A percentile compares a stretch with the other conserved stretches of the same genome.
phyloP scores from a whole-genome alignment of 2,113 vertebrate genomes.

The Myotis brandtii region DNA sequence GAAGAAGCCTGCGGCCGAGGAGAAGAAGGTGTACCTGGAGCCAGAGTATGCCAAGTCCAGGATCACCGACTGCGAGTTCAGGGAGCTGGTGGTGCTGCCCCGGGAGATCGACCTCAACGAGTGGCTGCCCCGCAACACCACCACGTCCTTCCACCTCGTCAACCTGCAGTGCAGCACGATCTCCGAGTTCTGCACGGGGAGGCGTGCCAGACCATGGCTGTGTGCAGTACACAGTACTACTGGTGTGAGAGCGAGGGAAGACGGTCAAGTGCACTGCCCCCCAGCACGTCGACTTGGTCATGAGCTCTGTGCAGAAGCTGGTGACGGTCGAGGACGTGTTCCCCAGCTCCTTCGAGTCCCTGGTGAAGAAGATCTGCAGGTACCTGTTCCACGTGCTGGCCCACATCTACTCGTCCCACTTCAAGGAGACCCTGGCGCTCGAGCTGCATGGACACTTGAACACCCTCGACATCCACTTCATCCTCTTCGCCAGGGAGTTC shows the following conservation, averaged over 20 bases:
- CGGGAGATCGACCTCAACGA: slow-evolving; percentile 99
- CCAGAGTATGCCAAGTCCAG: slow-evolving; percentile 95
- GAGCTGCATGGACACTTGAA: slow-evolving; percentile 99
- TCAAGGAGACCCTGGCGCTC: slow-evolving; percentile 97
- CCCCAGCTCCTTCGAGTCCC: slow-evolving; percentile 96
- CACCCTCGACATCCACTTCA: slow-evolving; percentile 98
- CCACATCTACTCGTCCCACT: slow-evolving; percentile 99
- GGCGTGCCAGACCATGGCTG: slow-evolving; percentile 97
- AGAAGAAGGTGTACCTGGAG: slow-evolving; percentile 98
- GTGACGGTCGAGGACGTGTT: slow-evolving; percentile 99
- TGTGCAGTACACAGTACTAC: slow-evolving; percentile 98
- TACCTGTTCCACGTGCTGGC: slow-evolving; percentile 98
- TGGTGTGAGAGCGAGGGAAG: slow-evolving; percentile 99
- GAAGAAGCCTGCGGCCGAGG: slow-evolving; percentile 95
- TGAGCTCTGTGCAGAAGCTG: slow-evolving; percentile 98
- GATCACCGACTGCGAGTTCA: slow-evolving; percentile 96
- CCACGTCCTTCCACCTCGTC: slow-evolving; percentile 99
- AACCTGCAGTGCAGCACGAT: slow-evolving; percentile 99
- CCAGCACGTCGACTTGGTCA: slow-evolving; percentile 98
- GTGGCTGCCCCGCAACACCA: slow-evolving; percentile 99
- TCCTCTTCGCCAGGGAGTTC: slow-evolving; percentile 98
- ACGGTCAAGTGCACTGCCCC: slow-evolving; percentile 99
- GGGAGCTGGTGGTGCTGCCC: slow-evolving; percentile 96
- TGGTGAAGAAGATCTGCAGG: slow-evolving; percentile 99
- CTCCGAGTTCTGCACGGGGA: slow-evolving; percentile 99